Evolutionary conservation across 2,888 invertebrate species (phyloP), one percentile per base, ranked within the genome.

Genomic region (Macrosoma leucophasiata): DNA sequence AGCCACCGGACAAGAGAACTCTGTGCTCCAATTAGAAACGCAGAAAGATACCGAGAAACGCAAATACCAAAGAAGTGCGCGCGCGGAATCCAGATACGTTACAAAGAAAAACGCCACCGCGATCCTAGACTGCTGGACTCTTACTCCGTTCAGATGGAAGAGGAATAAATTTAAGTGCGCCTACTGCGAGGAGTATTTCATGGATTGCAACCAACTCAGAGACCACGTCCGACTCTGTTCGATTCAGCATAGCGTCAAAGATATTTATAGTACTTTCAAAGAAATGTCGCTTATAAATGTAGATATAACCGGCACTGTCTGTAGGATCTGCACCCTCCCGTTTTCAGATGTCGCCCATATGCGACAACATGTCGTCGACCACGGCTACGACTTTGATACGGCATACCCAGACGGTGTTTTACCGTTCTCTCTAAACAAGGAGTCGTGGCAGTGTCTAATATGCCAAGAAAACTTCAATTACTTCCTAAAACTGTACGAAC

Each of bases 271-370:
- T 34, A 82, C 81, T 43, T 81, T 72, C 35, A 81, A 74, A 47
- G 81, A 82, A 48, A 79, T 82, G 79, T 60, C 71, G 0, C 49
- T 81, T 0, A 79, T 84, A 4, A 84, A 82, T 24, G 60, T 84
- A 1, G 82, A 82, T 41, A 51, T 71, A 0, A 74, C 73, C 0
- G 64, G 68, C 4, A 63, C 77, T 1, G 33, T 45, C 1, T 84
- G 84, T 39, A 52, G 58, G n/a, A 39, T 63, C 4, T 84, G 84
- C 38, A 46, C 61, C 0, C 35, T 51, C 0, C 62, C 72, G 0
- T 64, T 68, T 27, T 47, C 48, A 2, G 58, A 62, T 13, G 46
- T 72, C 0, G 36, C 40, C 1, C 62, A 68, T 33, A 73, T 82
- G 64, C 62, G 72, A 8, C 56, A 63, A 1, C 82, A 82, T 20